Conservation (phyloP, 1,140 invertebrate genomes). For the Trialeurodes vaporariorum region DNA sequence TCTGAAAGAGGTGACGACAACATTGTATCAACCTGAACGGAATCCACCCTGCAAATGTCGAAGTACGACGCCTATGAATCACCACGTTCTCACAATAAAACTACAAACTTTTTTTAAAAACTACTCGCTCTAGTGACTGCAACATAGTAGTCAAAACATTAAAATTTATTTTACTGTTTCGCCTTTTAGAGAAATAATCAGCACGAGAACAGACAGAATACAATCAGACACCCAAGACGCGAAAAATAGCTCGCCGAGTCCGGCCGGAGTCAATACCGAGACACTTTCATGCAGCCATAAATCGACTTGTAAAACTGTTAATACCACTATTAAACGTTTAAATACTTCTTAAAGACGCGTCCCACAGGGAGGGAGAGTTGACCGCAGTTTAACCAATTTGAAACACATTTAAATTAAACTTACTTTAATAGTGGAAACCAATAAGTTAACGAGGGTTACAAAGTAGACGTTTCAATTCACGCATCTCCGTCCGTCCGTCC, state of each 20-base stretch:
- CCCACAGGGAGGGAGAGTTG: background rate
- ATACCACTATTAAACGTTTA: background rate
- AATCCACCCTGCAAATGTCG: background rate
- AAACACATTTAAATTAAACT: constrained; percentile 1
- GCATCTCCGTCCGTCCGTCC: too few species aligned
- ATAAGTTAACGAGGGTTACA: background rate
- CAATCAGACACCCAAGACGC: background rate
- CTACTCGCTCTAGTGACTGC: background rate
- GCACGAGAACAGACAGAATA: background rate
- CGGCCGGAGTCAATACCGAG: background rate
- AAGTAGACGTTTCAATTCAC: too few species aligned
- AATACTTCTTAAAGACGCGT: background rate
- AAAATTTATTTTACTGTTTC: background rate
- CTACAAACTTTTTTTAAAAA: background rate
- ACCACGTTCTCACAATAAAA: background rate
- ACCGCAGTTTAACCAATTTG: background rate
- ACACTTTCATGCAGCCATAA: background rate
- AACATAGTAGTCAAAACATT: background rate
- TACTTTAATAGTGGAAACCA: background rate
- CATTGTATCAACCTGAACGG: background rate
- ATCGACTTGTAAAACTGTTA: background rate
- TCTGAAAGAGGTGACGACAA: background rate
- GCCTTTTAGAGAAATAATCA: too few species aligned
- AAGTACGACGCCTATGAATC: background rate
- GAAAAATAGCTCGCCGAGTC: background rate